Evolutionary conservation across 1,140 invertebrate species (phyloP).

Genomic region (Drosophila novamexicana): DNA sequence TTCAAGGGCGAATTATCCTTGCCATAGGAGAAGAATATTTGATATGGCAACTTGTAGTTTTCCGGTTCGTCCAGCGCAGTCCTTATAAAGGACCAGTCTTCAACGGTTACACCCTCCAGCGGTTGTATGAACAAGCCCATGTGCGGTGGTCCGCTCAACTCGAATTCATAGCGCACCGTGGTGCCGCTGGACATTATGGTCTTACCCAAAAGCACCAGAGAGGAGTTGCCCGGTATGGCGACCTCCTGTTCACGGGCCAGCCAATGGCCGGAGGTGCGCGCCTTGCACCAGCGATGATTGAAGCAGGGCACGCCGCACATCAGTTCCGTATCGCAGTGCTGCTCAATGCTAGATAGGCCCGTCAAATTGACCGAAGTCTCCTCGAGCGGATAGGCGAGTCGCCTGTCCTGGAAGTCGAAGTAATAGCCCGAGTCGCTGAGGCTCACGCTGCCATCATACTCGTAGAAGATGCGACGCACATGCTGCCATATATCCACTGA

Average conservation of each 20-base stretch:
- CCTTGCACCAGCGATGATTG: constrained; percentile 85
- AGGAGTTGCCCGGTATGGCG: constrained; percentile 38
- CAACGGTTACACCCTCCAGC: constrained; percentile 85
- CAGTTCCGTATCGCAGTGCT: constrained; percentile 88
- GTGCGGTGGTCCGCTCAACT: constrained; percentile 88
- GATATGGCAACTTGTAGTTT: constrained; percentile 87
- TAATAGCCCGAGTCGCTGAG: constrained; percentile 88
- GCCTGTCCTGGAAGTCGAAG: constrained; percentile 90
- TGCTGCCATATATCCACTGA: constrained; percentile 84
- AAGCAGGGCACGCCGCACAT: constrained; percentile 91
- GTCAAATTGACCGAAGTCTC: constrained; percentile 73
- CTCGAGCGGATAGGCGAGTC: constrained; percentile 87
- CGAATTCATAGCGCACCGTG: constrained; percentile 60
- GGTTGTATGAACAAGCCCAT: constrained; percentile 89
- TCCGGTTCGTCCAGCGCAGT: constrained; percentile 84
- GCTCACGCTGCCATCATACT: constrained; percentile 85
- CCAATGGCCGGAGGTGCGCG: constrained; percentile 53
- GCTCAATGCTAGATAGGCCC: constrained; percentile 85
- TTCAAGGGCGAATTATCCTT: constrained; percentile 86
- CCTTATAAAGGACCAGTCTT: constrained; percentile 87
- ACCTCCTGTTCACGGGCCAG: constrained; percentile 54
- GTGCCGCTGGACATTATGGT: constrained; percentile 16
- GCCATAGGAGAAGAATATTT: constrained; percentile 88
- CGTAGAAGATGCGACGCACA: constrained; percentile 87
- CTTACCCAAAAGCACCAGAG: constrained; percentile 26